Evolutionary conservation across 2,113 vertebrate species (phyloP).

Genomic region (Pseudolaguvia tuberculata): DNA sequence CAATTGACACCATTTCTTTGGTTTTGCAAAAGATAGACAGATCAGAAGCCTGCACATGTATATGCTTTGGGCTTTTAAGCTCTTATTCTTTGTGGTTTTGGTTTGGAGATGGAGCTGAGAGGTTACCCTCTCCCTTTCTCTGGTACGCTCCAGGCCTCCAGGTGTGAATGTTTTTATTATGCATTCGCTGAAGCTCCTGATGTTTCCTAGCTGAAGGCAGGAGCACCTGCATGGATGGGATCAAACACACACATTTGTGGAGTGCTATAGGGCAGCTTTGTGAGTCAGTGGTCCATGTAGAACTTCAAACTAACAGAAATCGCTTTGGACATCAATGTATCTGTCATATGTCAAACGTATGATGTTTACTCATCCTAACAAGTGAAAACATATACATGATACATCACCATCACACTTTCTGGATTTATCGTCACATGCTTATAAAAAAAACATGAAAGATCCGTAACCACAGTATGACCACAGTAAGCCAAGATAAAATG

Average conservation of each 20-base stretch:
- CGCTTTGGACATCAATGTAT: conserved; percentile 3
- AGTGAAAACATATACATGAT: neutral
- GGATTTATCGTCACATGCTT: neutral
- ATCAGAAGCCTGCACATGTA: conserved; percentile 9
- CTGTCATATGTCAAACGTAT: conserved; percentile 2
- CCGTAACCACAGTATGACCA: neutral
- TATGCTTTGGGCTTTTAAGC: conserved; percentile 9
- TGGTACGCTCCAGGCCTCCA: conserved; percentile 45
- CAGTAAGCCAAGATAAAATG: conserved; percentile 3
- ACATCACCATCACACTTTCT: neutral
- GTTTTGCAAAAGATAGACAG: neutral
- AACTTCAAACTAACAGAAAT: conserved; percentile 23
- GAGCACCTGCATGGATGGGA: conserved; percentile 44
- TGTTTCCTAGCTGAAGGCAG: conserved; percentile 48
- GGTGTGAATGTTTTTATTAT: conserved; percentile 59
- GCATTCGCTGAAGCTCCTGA: conserved; percentile 55
- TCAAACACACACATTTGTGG: conserved; percentile 10
- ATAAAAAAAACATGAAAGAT: conserved; percentile 19
- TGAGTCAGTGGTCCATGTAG: conserved; percentile 44
- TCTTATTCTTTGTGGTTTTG: conserved; percentile 41
- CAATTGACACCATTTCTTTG: neutral
- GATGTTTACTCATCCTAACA: neutral
- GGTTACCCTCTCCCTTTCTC: conserved; percentile 18
- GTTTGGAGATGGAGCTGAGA: neutral
- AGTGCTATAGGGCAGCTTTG: conserved; percentile 45